A percentile compares a stretch with the other conserved stretches of the same genome.
phyloP scores from a whole-genome alignment of 2,888 invertebrate genomes.

The Drosophila falleni region DNA sequence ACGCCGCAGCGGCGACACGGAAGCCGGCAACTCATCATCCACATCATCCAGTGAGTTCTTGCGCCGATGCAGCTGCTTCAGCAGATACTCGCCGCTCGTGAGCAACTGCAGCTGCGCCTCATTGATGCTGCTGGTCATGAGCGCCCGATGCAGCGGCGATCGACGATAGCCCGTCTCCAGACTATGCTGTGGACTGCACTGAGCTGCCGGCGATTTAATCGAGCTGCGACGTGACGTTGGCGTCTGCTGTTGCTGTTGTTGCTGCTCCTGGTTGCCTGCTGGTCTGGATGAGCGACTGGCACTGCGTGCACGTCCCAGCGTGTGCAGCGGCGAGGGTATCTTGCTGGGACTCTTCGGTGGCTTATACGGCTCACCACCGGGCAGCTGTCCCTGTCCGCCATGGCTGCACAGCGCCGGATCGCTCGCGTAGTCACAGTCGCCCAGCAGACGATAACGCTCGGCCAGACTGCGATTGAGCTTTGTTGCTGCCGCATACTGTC shows the following conservation, averaged over 20 bases:
- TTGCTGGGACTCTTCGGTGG: conserved; percentile 88
- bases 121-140: conserved; percentile 85
- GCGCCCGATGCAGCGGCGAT: conserved; percentile 76
- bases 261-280: conserved; percentile 53
- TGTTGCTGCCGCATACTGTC: conserved; percentile 63
- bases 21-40: conserved; percentile 47
- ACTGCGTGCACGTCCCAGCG: conserved; percentile 86
- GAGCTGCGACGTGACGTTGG: conserved; percentile 84
- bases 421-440: conserved; percentile 84
- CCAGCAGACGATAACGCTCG: conserved; percentile 82
- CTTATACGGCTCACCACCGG: conserved; percentile 71
- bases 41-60: conserved; percentile 85
- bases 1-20: conserved; percentile 87
- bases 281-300: conserved; percentile 85
- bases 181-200: conserved; percentile 84
- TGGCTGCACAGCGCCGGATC: conserved; percentile 82
- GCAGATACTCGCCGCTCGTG: conserved; percentile 82
- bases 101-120: conserved; percentile 83
- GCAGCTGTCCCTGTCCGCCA: conserved; percentile 31
- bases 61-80: conserved; percentile 83
- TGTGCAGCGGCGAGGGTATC: conserved; percentile 92
- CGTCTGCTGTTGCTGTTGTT: conserved; percentile 56
- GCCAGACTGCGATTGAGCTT: conserved; percentile 79
- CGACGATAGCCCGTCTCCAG: conserved; percentile 70
- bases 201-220: conserved; percentile 83